Conservation (phyloP, 2,797 vertebrate genomes). For the Sebastes steindachneri region DNA sequence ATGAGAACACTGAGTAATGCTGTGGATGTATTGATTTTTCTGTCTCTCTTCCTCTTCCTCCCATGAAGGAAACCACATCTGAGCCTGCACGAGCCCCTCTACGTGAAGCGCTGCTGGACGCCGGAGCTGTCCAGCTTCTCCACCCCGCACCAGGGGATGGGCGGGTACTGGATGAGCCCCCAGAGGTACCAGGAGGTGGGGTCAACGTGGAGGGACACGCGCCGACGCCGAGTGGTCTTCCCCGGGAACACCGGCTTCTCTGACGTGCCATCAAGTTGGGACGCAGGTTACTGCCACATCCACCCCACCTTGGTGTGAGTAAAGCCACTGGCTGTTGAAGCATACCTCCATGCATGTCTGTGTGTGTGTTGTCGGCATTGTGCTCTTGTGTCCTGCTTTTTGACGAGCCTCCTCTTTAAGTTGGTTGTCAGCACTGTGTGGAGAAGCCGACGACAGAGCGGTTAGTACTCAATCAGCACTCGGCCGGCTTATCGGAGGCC, state of each 20-base stretch:
- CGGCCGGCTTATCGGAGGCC: conserved; percentile 54
- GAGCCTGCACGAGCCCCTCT: conserved; percentile 58
- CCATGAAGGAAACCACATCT: conserved; percentile 53
- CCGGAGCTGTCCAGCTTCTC: conserved; percentile 47
- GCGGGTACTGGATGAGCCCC: conserved; percentile 67
- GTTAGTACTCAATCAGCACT: conserved; percentile 57
- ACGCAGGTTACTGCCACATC: conserved; percentile 54
- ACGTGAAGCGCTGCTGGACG: conserved; percentile 36
- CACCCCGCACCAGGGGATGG: conserved; percentile 64
- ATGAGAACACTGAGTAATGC: conserved; percentile 48
- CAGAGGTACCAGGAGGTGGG: conserved; percentile 59
- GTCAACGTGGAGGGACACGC: conserved; percentile 51
- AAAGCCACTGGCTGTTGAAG: neutral
- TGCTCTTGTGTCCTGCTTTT: conserved; percentile 16
- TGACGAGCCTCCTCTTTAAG: conserved; percentile 30
- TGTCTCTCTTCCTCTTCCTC: conserved; percentile 30
- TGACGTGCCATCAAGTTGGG: conserved; percentile 52
- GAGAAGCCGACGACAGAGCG: conserved; percentile 39
- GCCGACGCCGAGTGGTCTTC: conserved; percentile 46
- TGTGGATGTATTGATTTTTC: conserved; percentile 68
- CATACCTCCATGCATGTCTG: neutral
- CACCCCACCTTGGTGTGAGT: conserved; percentile 66
- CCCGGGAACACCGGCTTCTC: conserved; percentile 70
- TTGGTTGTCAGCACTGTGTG: conserved; percentile 52
- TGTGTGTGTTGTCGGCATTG: conserved; percentile 1